These are phyloP conservation scores for Lepidocyrtinus sp. DNA, from an alignment of 2,888 invertebrate genomes.

Conservation along the genomic window DNA sequence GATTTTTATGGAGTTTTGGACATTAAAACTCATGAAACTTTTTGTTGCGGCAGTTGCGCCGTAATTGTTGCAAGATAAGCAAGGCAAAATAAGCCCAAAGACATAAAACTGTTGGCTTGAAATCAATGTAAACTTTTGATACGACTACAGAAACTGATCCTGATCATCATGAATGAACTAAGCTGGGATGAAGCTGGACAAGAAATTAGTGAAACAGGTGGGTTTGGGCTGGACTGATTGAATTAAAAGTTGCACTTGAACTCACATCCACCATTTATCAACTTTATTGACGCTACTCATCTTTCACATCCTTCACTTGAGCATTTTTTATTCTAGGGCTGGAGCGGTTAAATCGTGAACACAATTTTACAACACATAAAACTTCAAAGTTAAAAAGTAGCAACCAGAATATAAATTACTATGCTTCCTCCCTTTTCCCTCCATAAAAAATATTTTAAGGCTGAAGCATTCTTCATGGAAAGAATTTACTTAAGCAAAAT, in stretches of 20 bases:
- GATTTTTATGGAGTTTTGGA: background rate
- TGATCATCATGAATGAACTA: background rate
- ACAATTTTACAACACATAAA: background rate
- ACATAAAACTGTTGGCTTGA: too few relatives aligned
- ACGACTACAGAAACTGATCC: background rate
- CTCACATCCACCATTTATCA: constrained; percentile 25
- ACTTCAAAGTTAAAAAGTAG: background rate
- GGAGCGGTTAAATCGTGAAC: background rate
- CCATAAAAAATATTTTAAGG: background rate
- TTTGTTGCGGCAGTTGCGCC: background rate
- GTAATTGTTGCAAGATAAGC: background rate
- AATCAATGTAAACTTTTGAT: too few relatives aligned
- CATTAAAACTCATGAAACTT: background rate
- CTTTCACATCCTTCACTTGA: constrained; percentile 1
- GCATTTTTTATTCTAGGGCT: background rate
- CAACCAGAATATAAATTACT: background rate
- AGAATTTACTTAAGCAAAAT: background rate
- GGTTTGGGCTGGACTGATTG: constrained; percentile 36
- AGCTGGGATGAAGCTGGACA: background rate
- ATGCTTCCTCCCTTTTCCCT: background rate
- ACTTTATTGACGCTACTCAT: too few relatives aligned
- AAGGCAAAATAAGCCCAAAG: background rate
- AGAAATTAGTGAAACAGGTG: constrained; percentile 1
- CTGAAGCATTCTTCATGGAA: background rate
- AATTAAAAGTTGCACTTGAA: constrained; percentile 52